phyloP scores from a whole-genome alignment of 2,888 invertebrate genomes.

The Drosophila robusta region DNA sequence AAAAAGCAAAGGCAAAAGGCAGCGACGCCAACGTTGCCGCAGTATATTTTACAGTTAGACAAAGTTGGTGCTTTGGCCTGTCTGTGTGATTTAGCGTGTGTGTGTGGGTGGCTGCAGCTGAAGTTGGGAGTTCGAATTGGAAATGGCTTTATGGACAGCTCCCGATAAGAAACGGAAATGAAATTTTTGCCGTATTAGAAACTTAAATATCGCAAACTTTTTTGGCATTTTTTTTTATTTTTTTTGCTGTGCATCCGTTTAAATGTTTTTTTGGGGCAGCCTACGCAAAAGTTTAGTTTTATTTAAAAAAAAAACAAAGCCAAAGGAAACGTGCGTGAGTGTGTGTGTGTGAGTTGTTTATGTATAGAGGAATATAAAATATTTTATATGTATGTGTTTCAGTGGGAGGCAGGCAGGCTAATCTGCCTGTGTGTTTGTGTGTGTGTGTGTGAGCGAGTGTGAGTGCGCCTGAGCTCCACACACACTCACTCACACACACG shows the following conservation, averaged over 20 bases:
- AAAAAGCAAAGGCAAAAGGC: slow-evolving; percentile 50
- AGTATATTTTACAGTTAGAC: slow-evolving; percentile 76
- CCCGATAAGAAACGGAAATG: slow-evolving; percentile 72
- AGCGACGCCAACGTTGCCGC: slow-evolving; percentile 42
- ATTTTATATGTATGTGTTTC: slow-evolving; percentile 21
- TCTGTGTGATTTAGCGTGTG: slow-evolving; percentile 25
- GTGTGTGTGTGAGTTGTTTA: slow-evolving; percentile 57
- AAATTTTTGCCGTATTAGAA: slow-evolving; percentile 60
- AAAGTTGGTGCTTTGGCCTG: slow-evolving; percentile 58
- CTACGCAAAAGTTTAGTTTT: slow-evolving; percentile 35
- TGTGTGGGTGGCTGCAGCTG: slow-evolving; percentile 35
- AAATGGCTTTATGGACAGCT: slow-evolving; percentile 46
- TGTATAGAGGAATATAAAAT: slow-evolving; percentile 60
- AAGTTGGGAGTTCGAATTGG: slow-evolving; percentile 37
- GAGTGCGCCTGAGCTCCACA: slow-evolving; percentile 66
- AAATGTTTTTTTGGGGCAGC: slow-evolving; percentile 47
- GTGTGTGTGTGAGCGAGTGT: slow-evolving; percentile 31
- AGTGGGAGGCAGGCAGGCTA: slow-evolving; percentile 42
- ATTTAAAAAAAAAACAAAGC: slow-evolving; percentile 21
- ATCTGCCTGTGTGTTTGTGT: slow-evolving; percentile 34
- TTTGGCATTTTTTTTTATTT: slow-evolving; percentile 31
- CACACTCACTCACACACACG: background rate
- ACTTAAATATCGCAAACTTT: slow-evolving; percentile 62
- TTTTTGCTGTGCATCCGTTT: slow-evolving; percentile 41
- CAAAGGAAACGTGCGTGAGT: slow-evolving; percentile 29